Evolutionary conservation across 2,797 vertebrate genomes (phyloP).

Genomic region (Cryptoblepharus egeriae): DNA sequence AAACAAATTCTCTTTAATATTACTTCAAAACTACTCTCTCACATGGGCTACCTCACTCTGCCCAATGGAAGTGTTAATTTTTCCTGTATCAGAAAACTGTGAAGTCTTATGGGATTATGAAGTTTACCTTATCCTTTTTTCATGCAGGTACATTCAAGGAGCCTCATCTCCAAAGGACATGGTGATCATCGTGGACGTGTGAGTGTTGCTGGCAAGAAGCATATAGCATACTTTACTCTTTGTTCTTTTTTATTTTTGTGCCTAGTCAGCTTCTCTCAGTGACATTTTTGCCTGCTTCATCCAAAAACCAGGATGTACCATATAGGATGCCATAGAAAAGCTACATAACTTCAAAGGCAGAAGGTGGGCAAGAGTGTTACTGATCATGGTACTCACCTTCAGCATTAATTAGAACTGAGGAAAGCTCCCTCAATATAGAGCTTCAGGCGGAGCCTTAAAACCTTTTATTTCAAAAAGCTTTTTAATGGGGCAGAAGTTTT

Average conservation of each 20-base stretch:
- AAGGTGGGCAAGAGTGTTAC: not conserved
- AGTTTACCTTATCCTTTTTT: constrained; percentile 31
- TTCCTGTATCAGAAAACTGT: too few species aligned
- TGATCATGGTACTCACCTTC: not conserved
- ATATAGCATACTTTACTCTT: not conserved
- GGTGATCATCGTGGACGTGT: constrained; percentile 99
- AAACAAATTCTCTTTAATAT: not conserved
- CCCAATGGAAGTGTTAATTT: not conserved
- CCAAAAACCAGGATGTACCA: not conserved
- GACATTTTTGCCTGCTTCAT: not conserved
- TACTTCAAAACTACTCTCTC: not conserved
- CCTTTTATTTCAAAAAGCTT: too few species aligned
- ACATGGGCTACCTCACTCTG: not conserved
- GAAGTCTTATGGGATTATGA: not conserved
- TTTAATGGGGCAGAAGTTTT: too few species aligned
- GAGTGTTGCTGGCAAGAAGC: constrained; percentile 74
- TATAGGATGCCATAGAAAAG: not conserved
- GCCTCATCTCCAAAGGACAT: constrained; percentile 99
- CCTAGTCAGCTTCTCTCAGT: not conserved
- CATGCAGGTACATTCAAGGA: constrained; percentile 95
- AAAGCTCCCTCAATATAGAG: too few species aligned
- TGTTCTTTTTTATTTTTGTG: not conserved
- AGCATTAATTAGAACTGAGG: too few species aligned
- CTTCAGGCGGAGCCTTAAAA: too few species aligned
- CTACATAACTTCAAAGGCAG: not conserved